phyloP scores from a whole-genome alignment of 1,140 invertebrate species.

The Odontomachus brunneus region DNA sequence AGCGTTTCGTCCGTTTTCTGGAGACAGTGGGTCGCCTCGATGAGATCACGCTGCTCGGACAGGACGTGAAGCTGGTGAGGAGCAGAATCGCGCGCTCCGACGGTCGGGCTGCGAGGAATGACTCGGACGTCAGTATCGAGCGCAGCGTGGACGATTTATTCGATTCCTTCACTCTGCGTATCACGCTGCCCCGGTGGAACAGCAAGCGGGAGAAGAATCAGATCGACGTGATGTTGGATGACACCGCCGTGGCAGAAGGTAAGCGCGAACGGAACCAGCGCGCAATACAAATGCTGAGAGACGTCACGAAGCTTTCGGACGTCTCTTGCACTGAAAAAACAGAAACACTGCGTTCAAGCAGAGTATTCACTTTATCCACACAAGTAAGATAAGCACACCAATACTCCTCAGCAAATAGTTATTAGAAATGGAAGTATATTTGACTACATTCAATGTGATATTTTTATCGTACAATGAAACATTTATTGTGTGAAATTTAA shows the following conservation, averaged over 20 bases:
- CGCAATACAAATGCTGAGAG: not conserved
- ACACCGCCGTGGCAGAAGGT: constrained; percentile 78
- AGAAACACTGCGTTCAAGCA: too few relatives aligned
- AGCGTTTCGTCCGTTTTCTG: constrained; percentile 85
- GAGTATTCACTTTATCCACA: too few relatives aligned
- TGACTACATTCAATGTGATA: too few relatives aligned
- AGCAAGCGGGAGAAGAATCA: constrained; percentile 78
- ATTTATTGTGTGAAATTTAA: too few relatives aligned
- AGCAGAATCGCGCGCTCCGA: constrained; percentile 13
- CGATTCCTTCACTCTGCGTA: constrained; percentile 85
- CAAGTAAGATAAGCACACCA: too few relatives aligned
- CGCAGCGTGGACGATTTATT: constrained; percentile 86
- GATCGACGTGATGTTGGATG: constrained; percentile 82
- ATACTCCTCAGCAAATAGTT: too few relatives aligned
- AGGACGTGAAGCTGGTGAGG: constrained; percentile 86
- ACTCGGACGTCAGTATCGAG: constrained; percentile 83
- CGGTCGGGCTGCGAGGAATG: constrained; percentile 18
- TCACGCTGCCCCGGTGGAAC: constrained; percentile 80
- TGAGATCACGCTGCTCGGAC: constrained; percentile 85
- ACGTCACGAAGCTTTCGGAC: too few relatives aligned
- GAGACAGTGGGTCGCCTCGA: constrained; percentile 84
- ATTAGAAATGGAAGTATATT: too few relatives aligned
- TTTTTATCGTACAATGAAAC: too few relatives aligned
- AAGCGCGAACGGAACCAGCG: not conserved
- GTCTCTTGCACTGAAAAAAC: too few relatives aligned